Percentiles rank a stretch among this genome's conserved stretches.
These are phyloP conservation scores for Poecilia gillii DNA, from an alignment of 2,797 vertebrate genomes.

Conservation along the genomic window DNA sequence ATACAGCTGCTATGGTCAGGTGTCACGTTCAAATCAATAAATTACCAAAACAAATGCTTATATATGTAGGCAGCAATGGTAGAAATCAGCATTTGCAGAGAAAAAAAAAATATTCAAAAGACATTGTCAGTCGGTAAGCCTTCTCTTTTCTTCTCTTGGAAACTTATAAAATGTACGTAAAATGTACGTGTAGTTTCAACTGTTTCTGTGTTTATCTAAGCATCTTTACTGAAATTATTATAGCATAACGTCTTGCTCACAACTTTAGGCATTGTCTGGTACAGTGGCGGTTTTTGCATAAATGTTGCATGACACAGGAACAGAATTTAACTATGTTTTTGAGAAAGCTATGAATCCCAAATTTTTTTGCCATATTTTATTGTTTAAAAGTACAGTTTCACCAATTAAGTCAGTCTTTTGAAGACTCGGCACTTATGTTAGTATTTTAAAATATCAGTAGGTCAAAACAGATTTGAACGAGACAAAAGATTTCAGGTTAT, in stretches of 20 bases:
- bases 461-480: neutral
- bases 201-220: slow-evolving; percentile 36
- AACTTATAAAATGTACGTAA: slow-evolving; percentile 67
- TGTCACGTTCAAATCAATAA: slow-evolving; percentile 65
- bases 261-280: slow-evolving; percentile 46
- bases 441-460: neutral
- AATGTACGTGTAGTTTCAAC: slow-evolving; percentile 53
- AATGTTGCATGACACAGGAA: neutral
- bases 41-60: slow-evolving; percentile 62
- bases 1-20: slow-evolving; percentile 39
- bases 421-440: neutral
- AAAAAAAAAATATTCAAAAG: slow-evolving; percentile 66
- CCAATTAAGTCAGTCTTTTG: neutral
- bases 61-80: slow-evolving; percentile 80
- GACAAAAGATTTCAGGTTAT: neutral
- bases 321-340: neutral
- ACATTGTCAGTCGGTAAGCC: slow-evolving; percentile 71
- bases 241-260: slow-evolving; percentile 68
- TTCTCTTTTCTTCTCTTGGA: slow-evolving; percentile 50
- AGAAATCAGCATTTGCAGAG: slow-evolving; percentile 77
- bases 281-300: neutral
- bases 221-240: slow-evolving; percentile 42
- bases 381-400: neutral
- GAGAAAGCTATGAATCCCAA: neutral
- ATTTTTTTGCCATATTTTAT: neutral